Conservation (phyloP, 2,888 invertebrate species). For the Tetrapedia diversipes region DNA sequence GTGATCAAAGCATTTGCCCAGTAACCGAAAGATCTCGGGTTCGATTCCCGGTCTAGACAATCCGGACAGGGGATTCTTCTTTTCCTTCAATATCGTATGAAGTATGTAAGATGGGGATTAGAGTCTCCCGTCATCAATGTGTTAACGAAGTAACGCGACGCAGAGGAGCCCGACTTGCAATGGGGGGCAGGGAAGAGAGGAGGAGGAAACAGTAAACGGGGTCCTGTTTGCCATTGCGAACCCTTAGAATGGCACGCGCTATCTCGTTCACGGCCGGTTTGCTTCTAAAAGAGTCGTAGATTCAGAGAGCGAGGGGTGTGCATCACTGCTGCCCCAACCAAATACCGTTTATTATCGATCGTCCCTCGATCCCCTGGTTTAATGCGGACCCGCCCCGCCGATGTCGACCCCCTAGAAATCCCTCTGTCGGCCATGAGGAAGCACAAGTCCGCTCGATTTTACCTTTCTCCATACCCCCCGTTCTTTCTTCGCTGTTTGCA, state of each 20-base stretch:
- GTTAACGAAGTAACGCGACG: slow-evolving; percentile 55
- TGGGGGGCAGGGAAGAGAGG: too few species aligned
- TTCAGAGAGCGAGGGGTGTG: slow-evolving; percentile 56
- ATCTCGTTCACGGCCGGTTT: slow-evolving; percentile 80
- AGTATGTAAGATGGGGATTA: too few species aligned
- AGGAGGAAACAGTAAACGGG: slow-evolving; percentile 61
- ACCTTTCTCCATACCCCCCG: slow-evolving; percentile 20
- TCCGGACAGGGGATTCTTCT: too few species aligned
- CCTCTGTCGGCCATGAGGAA: slow-evolving; percentile 39
- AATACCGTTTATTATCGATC: slow-evolving; percentile 78
- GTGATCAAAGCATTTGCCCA: too few species aligned
- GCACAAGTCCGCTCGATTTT: slow-evolving; percentile 46
- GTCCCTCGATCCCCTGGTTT: slow-evolving; percentile 65
- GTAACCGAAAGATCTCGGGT: too few species aligned
- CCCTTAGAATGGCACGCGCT: slow-evolving; percentile 68
- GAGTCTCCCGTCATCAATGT: too few species aligned
- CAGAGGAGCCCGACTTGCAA: too few species aligned
- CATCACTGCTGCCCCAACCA: slow-evolving; percentile 65
- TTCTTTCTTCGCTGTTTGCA: background rate
- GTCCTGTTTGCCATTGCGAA: slow-evolving; percentile 60
- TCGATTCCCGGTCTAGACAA: too few species aligned
- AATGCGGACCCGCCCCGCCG: slow-evolving; percentile 59
- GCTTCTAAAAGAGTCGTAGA: slow-evolving; percentile 77
- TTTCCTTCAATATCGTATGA: too few species aligned
- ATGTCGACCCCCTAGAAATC: slow-evolving; percentile 42